A percentile compares a stretch with the other conserved stretches of the same genome.
Conservation (phyloP, 2,888 invertebrate genomes). For the Aporophyla nigra region DNA sequence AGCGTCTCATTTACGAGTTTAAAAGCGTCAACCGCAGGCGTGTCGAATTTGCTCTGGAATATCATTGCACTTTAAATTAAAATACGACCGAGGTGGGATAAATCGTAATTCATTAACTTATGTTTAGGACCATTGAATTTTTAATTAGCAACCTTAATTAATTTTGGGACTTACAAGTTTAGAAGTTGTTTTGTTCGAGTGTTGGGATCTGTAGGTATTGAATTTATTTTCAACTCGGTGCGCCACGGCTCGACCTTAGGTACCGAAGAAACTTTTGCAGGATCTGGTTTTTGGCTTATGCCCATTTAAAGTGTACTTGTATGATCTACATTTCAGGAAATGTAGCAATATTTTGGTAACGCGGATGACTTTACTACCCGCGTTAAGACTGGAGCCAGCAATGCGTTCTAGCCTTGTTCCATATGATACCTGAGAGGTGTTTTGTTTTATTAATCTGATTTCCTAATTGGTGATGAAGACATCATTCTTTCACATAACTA, state of each 20-base stretch:
- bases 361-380: no score
- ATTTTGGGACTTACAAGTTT: conserved; percentile 29
- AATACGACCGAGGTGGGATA: conserved; percentile 26
- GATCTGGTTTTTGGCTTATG: neutral
- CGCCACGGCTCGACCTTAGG: neutral
- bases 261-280: neutral
- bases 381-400: no score
- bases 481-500: no score
- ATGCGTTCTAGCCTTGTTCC: no score
- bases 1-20: conserved; percentile 43
- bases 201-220: conserved; percentile 9
- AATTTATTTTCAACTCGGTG: conserved; percentile 24
- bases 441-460: no score
- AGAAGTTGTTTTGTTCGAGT: conserved; percentile 22
- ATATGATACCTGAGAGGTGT: no score
- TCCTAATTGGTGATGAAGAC: no score
- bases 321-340: no score
- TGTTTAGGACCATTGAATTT: conserved; percentile 27
- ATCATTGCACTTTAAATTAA: conserved; percentile 50
- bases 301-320: neutral
- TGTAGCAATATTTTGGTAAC: no score
- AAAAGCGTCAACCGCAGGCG: conserved; percentile 51
- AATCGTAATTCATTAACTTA: conserved; percentile 36
- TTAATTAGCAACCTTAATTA: conserved; percentile 47
- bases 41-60: conserved; percentile 30